Conservation (phyloP, 2,888 invertebrate species). For the Lithodes maja region DNA sequence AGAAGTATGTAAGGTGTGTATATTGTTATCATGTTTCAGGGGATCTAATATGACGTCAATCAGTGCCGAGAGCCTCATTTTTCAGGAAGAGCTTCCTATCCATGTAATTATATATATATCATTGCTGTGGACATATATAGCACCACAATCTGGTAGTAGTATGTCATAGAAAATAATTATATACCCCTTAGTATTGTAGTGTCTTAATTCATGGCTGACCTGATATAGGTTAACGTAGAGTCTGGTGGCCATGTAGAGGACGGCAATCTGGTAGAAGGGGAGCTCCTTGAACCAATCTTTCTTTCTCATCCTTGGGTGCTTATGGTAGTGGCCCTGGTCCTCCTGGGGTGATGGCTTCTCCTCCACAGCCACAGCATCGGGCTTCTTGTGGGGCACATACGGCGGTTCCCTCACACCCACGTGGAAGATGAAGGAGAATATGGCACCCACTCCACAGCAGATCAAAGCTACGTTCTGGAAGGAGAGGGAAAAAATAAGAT, state of each 20-base stretch:
- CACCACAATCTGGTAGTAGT: no score
- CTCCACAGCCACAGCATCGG: background rate
- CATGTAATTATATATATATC: no score
- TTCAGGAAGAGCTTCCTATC: no score
- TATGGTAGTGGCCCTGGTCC: background rate
- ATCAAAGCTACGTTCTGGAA: slow-evolving; percentile 76
- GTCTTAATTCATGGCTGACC: slow-evolving; percentile 23
- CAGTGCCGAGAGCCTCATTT: no score
- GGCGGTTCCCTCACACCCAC: slow-evolving; percentile 80
- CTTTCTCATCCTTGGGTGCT: slow-evolving; percentile 44
- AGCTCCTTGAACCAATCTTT: slow-evolving; percentile 68
- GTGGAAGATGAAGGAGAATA: slow-evolving; percentile 83
- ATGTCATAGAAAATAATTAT: background rate
- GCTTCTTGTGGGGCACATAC: slow-evolving; percentile 36
- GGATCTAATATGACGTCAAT: no score
- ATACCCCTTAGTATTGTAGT: background rate
- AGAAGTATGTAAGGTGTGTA: no score
- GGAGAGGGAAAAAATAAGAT: background rate
- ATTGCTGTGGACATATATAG: no score
- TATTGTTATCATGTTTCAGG: no score
- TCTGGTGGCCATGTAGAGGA: slow-evolving; percentile 69
- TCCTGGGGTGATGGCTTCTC: background rate
- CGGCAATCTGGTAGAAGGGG: slow-evolving; percentile 68
- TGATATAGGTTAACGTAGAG: slow-evolving; percentile 69
- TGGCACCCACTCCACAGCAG: slow-evolving; percentile 78